Base-by-base conservation (phyloP, 2,113 vertebrate genomes). In the Danionella cerebrum region DNA sequence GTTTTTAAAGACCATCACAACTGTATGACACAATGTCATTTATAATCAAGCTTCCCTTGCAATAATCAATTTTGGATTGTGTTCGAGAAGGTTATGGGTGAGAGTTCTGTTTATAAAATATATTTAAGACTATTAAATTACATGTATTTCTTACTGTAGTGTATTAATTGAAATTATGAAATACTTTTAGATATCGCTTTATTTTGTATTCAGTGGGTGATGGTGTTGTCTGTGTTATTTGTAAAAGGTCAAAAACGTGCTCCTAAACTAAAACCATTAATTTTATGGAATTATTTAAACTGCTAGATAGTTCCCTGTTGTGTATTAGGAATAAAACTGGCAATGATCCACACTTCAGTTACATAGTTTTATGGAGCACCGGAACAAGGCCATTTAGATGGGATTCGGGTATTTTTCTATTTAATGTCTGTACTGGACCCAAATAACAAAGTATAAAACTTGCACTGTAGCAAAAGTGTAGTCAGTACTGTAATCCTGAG, bases 51-150 rank as follows among this genome's bases (percentile, higher is more conserved):
- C 6, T 45, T 13, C 3, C 14, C 39, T 45, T 19, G 1, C 25
- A 29, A 42, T 42, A 25, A 36, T 16, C 24, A 4, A 14, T 24
- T 14, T 14, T 36, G 57, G 24, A 22, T 63, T 42, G 31, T 44
- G 19, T 29, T n/a, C 24, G 42, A 7, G 24, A 60, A 69, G 31
- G 36, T 50, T 16, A 50, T 36, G 54, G 42, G 36, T n/a, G 44
- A 16, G 16, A 39, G 33, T 39, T 25, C 31, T 50, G 51, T 44
- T 36, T 48, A 48, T 48, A 27, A 64, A 35, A 44, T 60, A 27
- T 62, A 62, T 62, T 62, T 45, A 62, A 45, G 11, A 47, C 41
- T 47, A 39, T 27, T 47, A 64, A 16, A 60, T 33, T 44, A n/a
- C 6, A 19, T 45, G 4, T 31, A 7, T 29, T 39, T n/a, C n/a